Conservation (phyloP, 2,888 invertebrate species). For the Himalopsyche tibetana region DNA sequence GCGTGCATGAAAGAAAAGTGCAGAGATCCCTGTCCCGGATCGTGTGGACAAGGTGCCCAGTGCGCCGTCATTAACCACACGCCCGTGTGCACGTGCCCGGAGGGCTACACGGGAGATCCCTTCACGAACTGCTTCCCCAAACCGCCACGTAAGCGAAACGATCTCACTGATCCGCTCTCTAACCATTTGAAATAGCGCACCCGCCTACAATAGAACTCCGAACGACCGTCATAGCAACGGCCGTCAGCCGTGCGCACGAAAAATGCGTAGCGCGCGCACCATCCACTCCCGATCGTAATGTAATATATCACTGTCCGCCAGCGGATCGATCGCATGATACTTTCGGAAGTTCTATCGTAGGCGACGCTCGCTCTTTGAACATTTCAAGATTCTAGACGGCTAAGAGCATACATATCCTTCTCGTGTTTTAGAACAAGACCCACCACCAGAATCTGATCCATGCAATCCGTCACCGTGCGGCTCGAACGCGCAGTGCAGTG, state of each 20-base stretch:
- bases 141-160: constrained; percentile 65
- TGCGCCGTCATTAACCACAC: constrained; percentile 80
- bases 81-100: constrained; percentile 79
- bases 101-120: constrained; percentile 80
- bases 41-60: constrained; percentile 79
- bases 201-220: too few species aligned
- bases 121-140: constrained; percentile 74
- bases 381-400: too few species aligned
- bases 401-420: constrained; percentile 61
- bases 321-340: too few species aligned
- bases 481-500: constrained; percentile 79
- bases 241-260: too few species aligned
- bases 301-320: too few species aligned
- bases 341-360: too few species aligned
- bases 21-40: constrained; percentile 81
- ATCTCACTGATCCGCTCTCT: neutral
- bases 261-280: too few species aligned
- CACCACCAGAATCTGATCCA: constrained; percentile 75
- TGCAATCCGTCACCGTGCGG: constrained; percentile 87
- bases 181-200: constrained; percentile 9
- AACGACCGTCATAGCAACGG: too few species aligned
- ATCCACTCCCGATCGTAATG: too few species aligned
- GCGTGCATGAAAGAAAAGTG: constrained; percentile 88
- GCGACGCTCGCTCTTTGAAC: too few species aligned
- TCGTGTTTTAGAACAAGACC: constrained; percentile 71